Base-by-base conservation (phyloP, 1,140 invertebrate species). In the Diabrotica undecimpunctata region DNA sequence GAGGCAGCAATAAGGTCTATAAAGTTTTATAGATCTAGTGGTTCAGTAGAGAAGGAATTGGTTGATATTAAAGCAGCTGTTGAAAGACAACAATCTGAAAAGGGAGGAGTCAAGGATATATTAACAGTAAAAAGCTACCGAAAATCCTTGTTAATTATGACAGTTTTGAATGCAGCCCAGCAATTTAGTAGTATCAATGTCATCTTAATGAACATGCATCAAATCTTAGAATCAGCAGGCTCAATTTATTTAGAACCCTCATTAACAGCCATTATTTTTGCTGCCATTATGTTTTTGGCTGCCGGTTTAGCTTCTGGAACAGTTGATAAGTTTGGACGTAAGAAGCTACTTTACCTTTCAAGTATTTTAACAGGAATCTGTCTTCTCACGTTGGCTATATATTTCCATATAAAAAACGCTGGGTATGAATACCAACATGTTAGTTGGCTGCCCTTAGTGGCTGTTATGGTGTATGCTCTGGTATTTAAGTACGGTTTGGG, bases 141-240 rank as follows among this genome's bases (percentile, higher is more conserved):
- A 46, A 73, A 69, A 57, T 72, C 74, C 7, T 25, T 74, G 5
- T 61, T 75, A 10, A 74, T 76, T 13, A 70, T 76, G 68, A 60
- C 66, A 6, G 66, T 75, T 10, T 54, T 75, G 5, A 75, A 73
- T 57, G 67, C 61, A 41, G 70, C 65, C 5, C 74, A 76, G 57
- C 68, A 75, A 54, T 69, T 73, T 35, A 62, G 66, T 11, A 68
- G 70, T 8, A 72, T 73, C 55, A 73, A 64, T n/a, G 84, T 81
- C 5, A 79, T 87, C 37, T 79, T 85, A 67, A 85, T 85, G 68
- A 86, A 84, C 66, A 77, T 84, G 0, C 80, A 82, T 10, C 72
- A 75, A 5, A 84, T 80, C 72, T 81, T 80, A 25, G 68, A 64
- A 53, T 63, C 71, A 38, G 81, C 84, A 9, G 78, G 77, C 2